Evolutionary conservation across 2,797 vertebrate species (phyloP), one percentile per base, ranked within the genome.

Genomic region (Euthynnus affinis): DNA sequence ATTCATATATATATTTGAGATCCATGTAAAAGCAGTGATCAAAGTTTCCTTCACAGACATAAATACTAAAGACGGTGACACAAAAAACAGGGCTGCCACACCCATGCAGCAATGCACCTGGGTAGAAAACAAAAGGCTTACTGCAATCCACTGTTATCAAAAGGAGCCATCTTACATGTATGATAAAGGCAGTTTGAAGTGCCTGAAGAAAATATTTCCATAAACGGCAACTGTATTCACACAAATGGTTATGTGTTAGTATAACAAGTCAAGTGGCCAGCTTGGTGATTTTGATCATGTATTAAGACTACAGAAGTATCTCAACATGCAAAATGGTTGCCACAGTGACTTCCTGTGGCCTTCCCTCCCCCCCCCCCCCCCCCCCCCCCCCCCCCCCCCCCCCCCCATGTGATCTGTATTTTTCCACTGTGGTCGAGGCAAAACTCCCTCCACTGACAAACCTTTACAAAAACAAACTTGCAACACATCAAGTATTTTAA

Each of bases 401-500:
- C 32, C 55, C 40, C 58, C 51, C 48, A 25, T 1, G 0, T 3
- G 0, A 29, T 1, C 53, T 9, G 73, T 76, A 72, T 12, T 83
- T 83, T 85, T 81, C 75, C 81, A 84, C 18, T 17, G 15, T 10
- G 17, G 2, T 8, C 15, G 0, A 34, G 29, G 42, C 17, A n/a
- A 9, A 49, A 37, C 10, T 12, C 44, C 3, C 18, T 37, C n/a
- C 9, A 29, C 34, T 17, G 9, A 62, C 22, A 40, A 32, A 65
- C 20, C 14, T 8, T 17, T n/a, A 23, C 29, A 55, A 32, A 23
- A 68, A 49, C 3, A 80, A 72, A 15, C 14, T 4, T 20, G n/a
- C 34, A 57, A 32, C 10, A 44, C 9, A 27, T 0, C 10, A 9
- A 37, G 61, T 80, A 76, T 85, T 90, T 90, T 49, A 81, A 88